Evolutionary conservation across 2,888 invertebrate species (phyloP), one percentile per base, ranked within the genome.

Genomic region (Chalcis sispes): DNA sequence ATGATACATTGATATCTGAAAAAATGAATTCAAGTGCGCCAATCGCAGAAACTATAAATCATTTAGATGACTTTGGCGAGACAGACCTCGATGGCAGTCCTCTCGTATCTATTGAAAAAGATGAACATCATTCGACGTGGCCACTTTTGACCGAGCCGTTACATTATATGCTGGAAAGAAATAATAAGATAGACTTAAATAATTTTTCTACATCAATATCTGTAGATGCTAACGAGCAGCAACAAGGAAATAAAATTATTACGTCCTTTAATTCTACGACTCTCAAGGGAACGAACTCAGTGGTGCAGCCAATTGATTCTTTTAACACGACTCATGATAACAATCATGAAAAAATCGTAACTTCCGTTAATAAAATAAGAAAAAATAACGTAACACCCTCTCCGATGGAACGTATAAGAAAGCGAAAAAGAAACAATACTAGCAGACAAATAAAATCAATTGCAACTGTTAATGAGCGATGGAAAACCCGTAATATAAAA

Each of bases 41-140:
- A 32, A 8, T 5, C 2, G 48, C 42, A 27, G 48, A 48, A 20
- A 20, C 18, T 20, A 18, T 32, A 40, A 58, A 27, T 27, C 36
- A 65, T 3, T 10, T 66, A 3, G 59, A 66, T 1, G 42, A 71
- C 18, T 71, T 77, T 20, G 72, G 70, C 1, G 71, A 86, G 46
- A 82, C 79, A 0, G 85, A 87, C 77, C 58, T 81, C 1, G 83
- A 85, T 58, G 81, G 81, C 2, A 82, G 81, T 74, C 83, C 83
- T 4, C 40, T 84, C 2, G 84, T 84, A 3, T 48, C 79, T 0
- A 79, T 83, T 4, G 81, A 83, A 5, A 79, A 80, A 23, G 81
- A 81, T 27, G 50, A 52, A 4, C 59, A 64, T 2, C 62, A 36
- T 15, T 20, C 25, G 1, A n/a, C 27, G 10, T 77, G 77, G 77